Evolutionary conservation across 2,888 invertebrate genomes (phyloP).

Genomic region (Panzeria rudis): DNA sequence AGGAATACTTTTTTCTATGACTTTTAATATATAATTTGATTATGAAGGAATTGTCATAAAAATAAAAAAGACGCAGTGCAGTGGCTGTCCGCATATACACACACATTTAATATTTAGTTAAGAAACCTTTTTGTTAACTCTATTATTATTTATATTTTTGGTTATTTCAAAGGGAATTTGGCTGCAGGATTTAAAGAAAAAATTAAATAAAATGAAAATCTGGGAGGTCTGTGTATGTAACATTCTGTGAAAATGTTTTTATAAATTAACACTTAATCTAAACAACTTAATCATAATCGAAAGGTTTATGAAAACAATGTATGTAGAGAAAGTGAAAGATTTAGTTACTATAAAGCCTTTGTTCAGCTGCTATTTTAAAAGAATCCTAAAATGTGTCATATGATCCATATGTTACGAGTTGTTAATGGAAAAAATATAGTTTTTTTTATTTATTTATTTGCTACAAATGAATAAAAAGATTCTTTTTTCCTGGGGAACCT

Average conservation of each 20-base stretch:
- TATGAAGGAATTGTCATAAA: slow-evolving; percentile 47
- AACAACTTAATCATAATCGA: slow-evolving; percentile 63
- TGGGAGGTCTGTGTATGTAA: slow-evolving; percentile 63
- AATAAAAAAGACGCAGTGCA: slow-evolving; percentile 5
- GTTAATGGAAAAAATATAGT: neutral
- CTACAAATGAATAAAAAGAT: neutral
- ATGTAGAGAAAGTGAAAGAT: neutral
- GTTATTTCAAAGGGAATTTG: slow-evolving; percentile 42
- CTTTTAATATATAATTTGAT: slow-evolving; percentile 62
- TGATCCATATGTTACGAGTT: slow-evolving; percentile 15
- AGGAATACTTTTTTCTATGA: slow-evolving; percentile 15
- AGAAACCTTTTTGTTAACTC: slow-evolving; percentile 24
- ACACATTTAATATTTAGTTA: slow-evolving; percentile 5
- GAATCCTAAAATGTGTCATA: slow-evolving; percentile 8
- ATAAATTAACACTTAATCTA: slow-evolving; percentile 69
- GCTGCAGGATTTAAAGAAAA: neutral
- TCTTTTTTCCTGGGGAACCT: neutral
- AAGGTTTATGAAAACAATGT: slow-evolving; percentile 20
- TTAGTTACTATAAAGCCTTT: neutral
- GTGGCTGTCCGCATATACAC: slow-evolving; percentile 31
- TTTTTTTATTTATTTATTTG: neutral
- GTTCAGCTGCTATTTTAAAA: neutral
- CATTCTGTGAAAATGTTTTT: slow-evolving; percentile 56
- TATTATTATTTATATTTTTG: slow-evolving; percentile 24
- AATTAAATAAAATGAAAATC: neutral